These are phyloP conservation scores for Vesta saturnalis DNA, from an alignment of 2,888 invertebrate genomes.

Conservation along the genomic window DNA sequence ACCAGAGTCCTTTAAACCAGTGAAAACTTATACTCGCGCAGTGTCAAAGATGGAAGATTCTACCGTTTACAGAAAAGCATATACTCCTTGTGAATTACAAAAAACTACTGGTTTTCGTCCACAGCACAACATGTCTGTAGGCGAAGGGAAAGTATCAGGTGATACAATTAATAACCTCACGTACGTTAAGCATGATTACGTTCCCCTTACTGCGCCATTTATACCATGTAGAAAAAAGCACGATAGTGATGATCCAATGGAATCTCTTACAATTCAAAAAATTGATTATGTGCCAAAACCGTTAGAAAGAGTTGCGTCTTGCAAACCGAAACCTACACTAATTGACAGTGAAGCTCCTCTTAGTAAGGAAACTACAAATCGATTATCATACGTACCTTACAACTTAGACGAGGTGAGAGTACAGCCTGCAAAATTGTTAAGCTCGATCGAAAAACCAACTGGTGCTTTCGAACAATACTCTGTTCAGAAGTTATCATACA, in stretches of 20 bases:
- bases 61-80: constrained; percentile 31
- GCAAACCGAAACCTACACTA: constrained; percentile 60
- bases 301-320: constrained; percentile 60
- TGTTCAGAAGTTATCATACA: constrained; percentile 65
- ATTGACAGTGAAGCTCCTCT: constrained; percentile 61
- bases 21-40: background rate
- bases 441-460: background rate
- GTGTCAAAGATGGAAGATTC: constrained; percentile 12
- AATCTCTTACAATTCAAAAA: constrained; percentile 71
- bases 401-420: constrained; percentile 9
- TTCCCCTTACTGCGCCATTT: constrained; percentile 62
- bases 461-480: constrained; percentile 64
- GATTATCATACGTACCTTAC: constrained; percentile 25
- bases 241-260: constrained; percentile 69
- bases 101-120: constrained; percentile 47
- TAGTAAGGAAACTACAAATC: constrained; percentile 36
- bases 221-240: constrained; percentile 66
- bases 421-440: background rate
- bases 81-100: constrained; percentile 27
- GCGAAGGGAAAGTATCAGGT: constrained; percentile 35
- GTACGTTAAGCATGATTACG: constrained; percentile 63
- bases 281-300: constrained; percentile 71
- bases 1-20: constrained; percentile 16
- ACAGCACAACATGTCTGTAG: constrained; percentile 49
- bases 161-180: constrained; percentile 67